Conservation (phyloP, 2,888 invertebrate genomes). For the Drosophila setosimentum region DNA sequence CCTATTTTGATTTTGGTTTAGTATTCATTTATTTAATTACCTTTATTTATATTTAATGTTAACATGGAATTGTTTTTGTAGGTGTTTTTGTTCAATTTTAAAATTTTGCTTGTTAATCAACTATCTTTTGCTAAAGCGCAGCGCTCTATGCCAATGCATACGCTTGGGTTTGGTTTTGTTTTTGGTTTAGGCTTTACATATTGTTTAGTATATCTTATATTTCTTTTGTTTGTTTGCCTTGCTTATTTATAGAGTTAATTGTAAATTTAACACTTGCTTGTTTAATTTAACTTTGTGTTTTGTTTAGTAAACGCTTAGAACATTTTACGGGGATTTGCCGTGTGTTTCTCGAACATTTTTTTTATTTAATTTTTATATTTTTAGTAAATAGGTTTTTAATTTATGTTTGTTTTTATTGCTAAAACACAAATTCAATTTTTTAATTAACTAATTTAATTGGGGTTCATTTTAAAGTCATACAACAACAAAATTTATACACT, state of each 20-base stretch:
- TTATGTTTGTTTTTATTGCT: slow-evolving; percentile 70
- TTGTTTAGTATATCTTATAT: slow-evolving; percentile 56
- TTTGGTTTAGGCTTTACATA: slow-evolving; percentile 60
- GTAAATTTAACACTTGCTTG: slow-evolving; percentile 80
- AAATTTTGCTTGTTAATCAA: slow-evolving; percentile 70
- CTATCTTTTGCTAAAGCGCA: slow-evolving; percentile 67
- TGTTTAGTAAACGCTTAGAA: slow-evolving; percentile 77
- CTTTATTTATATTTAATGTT: slow-evolving; percentile 84
- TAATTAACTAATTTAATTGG: slow-evolving; percentile 77
- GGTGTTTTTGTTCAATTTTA: slow-evolving; percentile 76
- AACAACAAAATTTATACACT: slow-evolving; percentile 82
- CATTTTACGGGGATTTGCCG: slow-evolving; percentile 63
- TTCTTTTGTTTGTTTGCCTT: slow-evolving; percentile 48
- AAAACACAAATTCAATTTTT: slow-evolving; percentile 78
- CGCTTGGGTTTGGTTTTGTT: slow-evolving; percentile 49
- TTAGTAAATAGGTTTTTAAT: slow-evolving; percentile 62
- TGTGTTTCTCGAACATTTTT: slow-evolving; percentile 65
- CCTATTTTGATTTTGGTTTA: slow-evolving; percentile 40
- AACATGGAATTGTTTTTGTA: slow-evolving; percentile 85
- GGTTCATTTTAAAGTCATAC: slow-evolving; percentile 72
- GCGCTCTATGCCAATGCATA: slow-evolving; percentile 63
- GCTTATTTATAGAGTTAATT: slow-evolving; percentile 76
- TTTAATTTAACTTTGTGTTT: slow-evolving; percentile 73
- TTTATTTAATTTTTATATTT: slow-evolving; percentile 52
- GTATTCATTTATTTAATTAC: slow-evolving; percentile 76